Evolutionary conservation across 2,113 vertebrate species (phyloP), one percentile per base, ranked within the genome.

Genomic region (Catagonus wagneri): DNA sequence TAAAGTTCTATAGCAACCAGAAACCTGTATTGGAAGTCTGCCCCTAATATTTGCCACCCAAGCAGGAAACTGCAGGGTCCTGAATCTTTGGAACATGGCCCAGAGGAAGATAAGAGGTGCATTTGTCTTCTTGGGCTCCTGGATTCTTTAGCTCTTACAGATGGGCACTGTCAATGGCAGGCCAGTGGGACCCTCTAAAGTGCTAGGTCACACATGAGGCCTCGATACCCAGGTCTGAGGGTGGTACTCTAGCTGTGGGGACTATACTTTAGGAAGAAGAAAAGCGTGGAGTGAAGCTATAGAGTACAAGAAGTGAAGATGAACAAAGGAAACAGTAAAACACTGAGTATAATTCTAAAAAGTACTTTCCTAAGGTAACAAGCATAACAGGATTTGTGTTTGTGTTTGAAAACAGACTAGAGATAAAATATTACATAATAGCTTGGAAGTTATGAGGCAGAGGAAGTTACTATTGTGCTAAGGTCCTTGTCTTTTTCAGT

Each of bases 341-440:
- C 25, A 56, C 1, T 25, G 22, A 56, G 29, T 36, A 56, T 14
- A 39, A 16, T 68, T 88, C 69, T 22, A 54, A 88, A 87, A 94
- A 74, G n/a, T 39, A 13, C 25, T 88, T 92, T 61, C 15, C 25
- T 52, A 72, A 90, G 44, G 89, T 85, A 81, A 76, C 13, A 79
- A 78, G 50, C 3, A 66, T 32, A 44, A 44, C 7, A 32, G 1
- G 54, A 50, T 83, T 83, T 69, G 74, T 63, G 12, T 50, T 74
- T 93, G 65, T 60, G 32, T 79, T 94, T 84, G 34, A 84, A 84
- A 94, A 50, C 56, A 95, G 68, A 20, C 52, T 74, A 23, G 66
- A 80, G 85, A 75, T 61, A 79, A 96, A 92, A 72, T 54, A 75
- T 7, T 78, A 36, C 34, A 52, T 14, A 34, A 14, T 54, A 87